Base-by-base conservation (phyloP, 2,888 invertebrate genomes). In the Sialis lutaria region DNA sequence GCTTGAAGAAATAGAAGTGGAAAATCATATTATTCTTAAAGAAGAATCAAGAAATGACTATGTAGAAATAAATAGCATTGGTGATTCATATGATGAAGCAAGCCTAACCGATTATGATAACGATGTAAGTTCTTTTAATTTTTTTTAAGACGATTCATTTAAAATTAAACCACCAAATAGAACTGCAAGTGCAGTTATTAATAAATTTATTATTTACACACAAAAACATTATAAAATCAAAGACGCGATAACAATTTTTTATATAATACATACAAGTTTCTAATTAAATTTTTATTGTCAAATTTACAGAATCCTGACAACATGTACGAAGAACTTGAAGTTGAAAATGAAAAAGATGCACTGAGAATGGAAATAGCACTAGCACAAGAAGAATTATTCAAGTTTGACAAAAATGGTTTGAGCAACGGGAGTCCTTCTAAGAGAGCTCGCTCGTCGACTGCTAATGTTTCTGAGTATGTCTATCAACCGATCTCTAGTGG, bases 301-400 rank as follows among this genome's bases (percentile, higher is more conserved):
- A 49, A n/a, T 55, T 54, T 32, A 46, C 57, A 80, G 80, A 76
- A 82, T 5, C 69, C 78, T 42, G 80, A 80, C 55, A 77, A 78
- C 50, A 69, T 82, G 1, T 86, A 82, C 60, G 84, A 84, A 60
- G 79, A 81, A 55, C 72, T 82, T 45, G 83, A 83, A 49, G 67
- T 77, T 52, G 79, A 82, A 53, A 82, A 82, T 51, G 75, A 73
- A 47, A 60, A 65, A 32, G 61, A 65, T 51, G 56, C 64, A 47
- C 51, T 66, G 12, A 55, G 63, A 53, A 59, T 64, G 43, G 64
- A 65, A 53, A 61, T 67, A 61, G 65, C 63, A 3, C 50, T 66
- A 33, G 65, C 65, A 6, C 63, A 64, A 53, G 62, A 65, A 50
- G 65, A 65, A 51, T 56, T 65, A 30, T 51, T 65, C 47, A 61